phyloP scores from a whole-genome alignment of 2,797 vertebrate species.

The Geotria australis region DNA sequence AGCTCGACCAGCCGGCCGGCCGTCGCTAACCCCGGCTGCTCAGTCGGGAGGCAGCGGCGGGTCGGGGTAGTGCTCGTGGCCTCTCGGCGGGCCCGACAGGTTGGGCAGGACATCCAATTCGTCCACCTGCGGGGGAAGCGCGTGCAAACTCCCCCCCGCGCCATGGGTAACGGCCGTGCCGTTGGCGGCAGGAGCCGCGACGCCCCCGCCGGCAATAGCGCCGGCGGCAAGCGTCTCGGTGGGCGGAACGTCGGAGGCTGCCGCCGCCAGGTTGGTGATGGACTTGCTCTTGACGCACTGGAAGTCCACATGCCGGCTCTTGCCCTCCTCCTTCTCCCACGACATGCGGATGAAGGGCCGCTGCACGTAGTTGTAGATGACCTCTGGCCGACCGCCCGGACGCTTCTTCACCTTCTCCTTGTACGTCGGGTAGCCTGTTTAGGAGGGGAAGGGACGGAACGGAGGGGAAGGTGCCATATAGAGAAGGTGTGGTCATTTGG shows the following conservation, averaged over 20 bases:
- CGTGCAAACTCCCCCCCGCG: neutral
- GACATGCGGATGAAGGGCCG: conserved; percentile 92
- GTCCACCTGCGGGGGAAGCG: conserved; percentile 59
- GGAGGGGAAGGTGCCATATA: neutral
- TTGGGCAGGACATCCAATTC: conserved; percentile 74
- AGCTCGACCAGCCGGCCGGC: too few species aligned
- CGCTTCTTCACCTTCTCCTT: conserved; percentile 94
- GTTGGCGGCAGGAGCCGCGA: conserved; percentile 16
- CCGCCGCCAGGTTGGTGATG: conserved; percentile 68
- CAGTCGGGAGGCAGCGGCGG: neutral
- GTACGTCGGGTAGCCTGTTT: conserved; percentile 67
- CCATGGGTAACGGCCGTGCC: conserved; percentile 7
- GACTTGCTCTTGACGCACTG: conserved; percentile 95
- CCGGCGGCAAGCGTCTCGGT: conserved; percentile 78
- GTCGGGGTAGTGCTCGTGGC: neutral
- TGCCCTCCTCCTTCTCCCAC: conserved; percentile 92
- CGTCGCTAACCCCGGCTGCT: too few species aligned
- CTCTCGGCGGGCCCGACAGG: neutral
- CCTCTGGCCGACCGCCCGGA: conserved; percentile 62
- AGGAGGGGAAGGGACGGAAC: conserved; percentile 1
- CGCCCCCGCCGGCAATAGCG: conserved; percentile 41
- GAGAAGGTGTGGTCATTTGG: too few species aligned
- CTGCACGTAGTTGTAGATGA: conserved; percentile 94
- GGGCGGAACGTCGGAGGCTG: conserved; percentile 72
- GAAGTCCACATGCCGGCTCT: conserved; percentile 83